Evolutionary conservation across 2,888 invertebrate species (phyloP), one percentile per base, ranked within the genome.

Genomic region (Rhimphoctona megacephalus): DNA sequence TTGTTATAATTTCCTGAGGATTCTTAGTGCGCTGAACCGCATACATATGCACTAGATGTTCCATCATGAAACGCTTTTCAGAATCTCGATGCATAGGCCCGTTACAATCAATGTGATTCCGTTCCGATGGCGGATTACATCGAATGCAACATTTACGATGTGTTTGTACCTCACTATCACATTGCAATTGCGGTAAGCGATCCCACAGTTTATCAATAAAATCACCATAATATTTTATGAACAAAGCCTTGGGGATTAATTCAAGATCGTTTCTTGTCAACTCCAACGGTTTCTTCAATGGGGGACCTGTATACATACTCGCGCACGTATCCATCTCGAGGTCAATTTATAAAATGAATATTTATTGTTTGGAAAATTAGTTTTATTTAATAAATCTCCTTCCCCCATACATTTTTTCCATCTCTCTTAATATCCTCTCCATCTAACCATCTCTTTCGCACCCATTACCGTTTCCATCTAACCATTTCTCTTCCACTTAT

Each of bases 241-340:
- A 25, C 57, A 57, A 5, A 25, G 14, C 4, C 43, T 67, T 43
- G 6, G 67, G 36, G 43, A 67, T 14, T 11, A 9, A 22, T 49
- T 30, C 30, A 17, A 70, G 30, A n/a, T 19, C 30, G 7, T 49
- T 49, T 46, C 11, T 19, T 9, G 46, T 69, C 25, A 69, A 69
- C 4, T 46, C 25, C 14, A 39, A 46, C 7, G 69, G 46, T 2
- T 30, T 7, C 11, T 46, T 46, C 25, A 14, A 8, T 8, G 70
- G 70, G 3, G 49, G 70, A 4, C 49, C 8, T 7, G 70, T 19
- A 70, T 70, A 30, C 30, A 49, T 49, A 49, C 70, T 49, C 70
- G 30, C 70, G 8, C 30, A 30, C 22, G 14, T 17, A 49, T 46
- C 22, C 30, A 43, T 49, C 49, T 46, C 49, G 43, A 67, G 22